Conservation (phyloP, 2,797 vertebrate genomes). For the Lutjanus campechanus region DNA sequence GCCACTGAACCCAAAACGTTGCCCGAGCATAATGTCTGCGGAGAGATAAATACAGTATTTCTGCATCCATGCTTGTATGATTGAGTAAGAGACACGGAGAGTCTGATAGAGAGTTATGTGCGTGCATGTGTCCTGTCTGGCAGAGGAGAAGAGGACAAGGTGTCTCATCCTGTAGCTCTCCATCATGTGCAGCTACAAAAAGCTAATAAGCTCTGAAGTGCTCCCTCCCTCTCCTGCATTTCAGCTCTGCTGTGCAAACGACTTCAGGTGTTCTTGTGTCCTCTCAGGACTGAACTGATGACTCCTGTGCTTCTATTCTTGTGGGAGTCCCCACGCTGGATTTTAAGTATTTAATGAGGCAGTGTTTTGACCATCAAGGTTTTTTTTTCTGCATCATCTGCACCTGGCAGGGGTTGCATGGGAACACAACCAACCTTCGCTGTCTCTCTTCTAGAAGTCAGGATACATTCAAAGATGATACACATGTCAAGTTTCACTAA, state of each 20-base stretch:
- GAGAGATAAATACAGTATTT: not conserved
- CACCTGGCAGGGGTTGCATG: not conserved
- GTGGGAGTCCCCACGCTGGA: slow-evolving; percentile 1
- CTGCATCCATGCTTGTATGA: not conserved
- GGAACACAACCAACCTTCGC: not conserved
- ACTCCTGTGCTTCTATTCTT: slow-evolving; percentile 6
- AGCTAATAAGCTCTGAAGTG: slow-evolving; percentile 42
- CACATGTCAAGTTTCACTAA: not conserved
- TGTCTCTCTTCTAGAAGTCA: not conserved
- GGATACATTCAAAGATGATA: not conserved
- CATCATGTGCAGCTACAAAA: slow-evolving; percentile 33
- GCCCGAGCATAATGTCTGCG: not conserved
- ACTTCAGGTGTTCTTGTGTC: slow-evolving; percentile 18
- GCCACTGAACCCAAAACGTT: not conserved
- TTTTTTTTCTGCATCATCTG: not conserved
- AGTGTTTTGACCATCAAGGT: slow-evolving; percentile 8
- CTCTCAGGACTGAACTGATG: slow-evolving; percentile 6
- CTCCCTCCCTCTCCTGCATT: slow-evolving; percentile 18
- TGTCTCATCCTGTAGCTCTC: slow-evolving; percentile 26
- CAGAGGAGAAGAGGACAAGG: slow-evolving; percentile 17
- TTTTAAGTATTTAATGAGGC: slow-evolving; percentile 33
- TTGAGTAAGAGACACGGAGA: slow-evolving; percentile 2
- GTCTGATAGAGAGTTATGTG: not conserved
- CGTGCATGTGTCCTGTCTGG: slow-evolving; percentile 6
- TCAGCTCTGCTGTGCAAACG: not conserved